Evolutionary conservation across 2,888 invertebrate species (phyloP), one percentile per base, ranked within the genome.

Genomic region (Ochropacha duplaris): DNA sequence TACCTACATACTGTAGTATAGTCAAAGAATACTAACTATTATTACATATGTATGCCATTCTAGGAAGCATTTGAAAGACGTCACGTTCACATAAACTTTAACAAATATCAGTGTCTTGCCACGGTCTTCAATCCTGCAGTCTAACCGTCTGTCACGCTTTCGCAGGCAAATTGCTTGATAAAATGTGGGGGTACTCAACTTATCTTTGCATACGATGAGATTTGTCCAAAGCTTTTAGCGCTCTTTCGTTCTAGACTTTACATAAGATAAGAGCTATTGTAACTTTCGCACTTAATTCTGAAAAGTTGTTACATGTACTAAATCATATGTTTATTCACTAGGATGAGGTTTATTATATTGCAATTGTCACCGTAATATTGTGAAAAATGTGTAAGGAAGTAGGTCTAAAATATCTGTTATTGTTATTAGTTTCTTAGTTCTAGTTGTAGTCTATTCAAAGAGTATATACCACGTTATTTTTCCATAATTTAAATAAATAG

Each of bases 121-220:
- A 44, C 44, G 44, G n/a, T 49, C 44, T 55, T 55, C 54, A 55
- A 55, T 44, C 44, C 44, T 12, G 26, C 16, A n/a, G 24, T 54
- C 49, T 28, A 49, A 22, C 36, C 54, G 54, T 54, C 54, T 19
- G 54, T 34, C 54, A 54, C 36, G 54, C 36, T 14, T 54, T 54
- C 22, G 28, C 16, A 52, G 52, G 52, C 22, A 34, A 34, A 44
- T 44, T 44, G 44, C 44, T 44, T n/a, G 44, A 44, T 44, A 44
- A 44, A 44, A 19, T 44, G 44, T 44, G 19, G 8, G 19, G n/a
- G 44, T 44, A 44, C 44, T 44, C 6, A 8, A 19, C 8, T 19
- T 44, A 19, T 44, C 44, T 44, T 44, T 19, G 44, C 44, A 44
- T 44, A 44, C 44, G 5, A 4, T 44, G 19, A 14, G 36, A 36